phyloP scores from a whole-genome alignment of 2,797 vertebrate species.

The Protonibea diacanthus region DNA sequence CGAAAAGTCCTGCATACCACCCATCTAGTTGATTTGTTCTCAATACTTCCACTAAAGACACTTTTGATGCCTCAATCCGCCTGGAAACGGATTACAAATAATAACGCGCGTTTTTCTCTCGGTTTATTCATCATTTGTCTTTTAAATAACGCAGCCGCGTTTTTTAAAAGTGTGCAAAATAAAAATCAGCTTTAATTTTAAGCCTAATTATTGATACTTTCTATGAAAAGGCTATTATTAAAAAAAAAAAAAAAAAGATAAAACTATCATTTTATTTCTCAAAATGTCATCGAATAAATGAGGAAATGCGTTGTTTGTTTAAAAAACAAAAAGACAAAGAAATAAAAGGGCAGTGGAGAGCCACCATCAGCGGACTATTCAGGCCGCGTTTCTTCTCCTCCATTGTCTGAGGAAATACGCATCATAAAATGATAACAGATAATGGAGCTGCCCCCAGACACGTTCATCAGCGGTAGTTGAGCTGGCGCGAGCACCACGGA shows the following conservation, averaged over 20 bases:
- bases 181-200: background rate
- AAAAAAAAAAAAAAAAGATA: background rate
- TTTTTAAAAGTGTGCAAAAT: background rate
- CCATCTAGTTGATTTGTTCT: slow-evolving; percentile 77
- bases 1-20: slow-evolving; percentile 90
- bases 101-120: background rate
- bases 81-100: background rate
- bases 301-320: slow-evolving; percentile 1
- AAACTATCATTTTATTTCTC: slow-evolving; percentile 24
- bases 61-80: background rate
- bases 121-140: background rate
- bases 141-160: background rate
- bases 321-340: too few species aligned
- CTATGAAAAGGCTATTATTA: too few species aligned
- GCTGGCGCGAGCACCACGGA: slow-evolving; percentile 78
- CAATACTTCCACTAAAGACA: background rate
- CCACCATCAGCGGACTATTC: slow-evolving; percentile 15
- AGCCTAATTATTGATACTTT: background rate
- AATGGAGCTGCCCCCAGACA: slow-evolving; percentile 81
- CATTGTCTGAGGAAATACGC: slow-evolving; percentile 71
- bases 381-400: slow-evolving; percentile 41
- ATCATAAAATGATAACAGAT: slow-evolving; percentile 87
- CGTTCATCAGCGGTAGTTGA: slow-evolving; percentile 81
- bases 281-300: slow-evolving; percentile 46
- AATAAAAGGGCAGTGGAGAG: slow-evolving; percentile 54